Evolutionary conservation across 2,797 vertebrate genomes (phyloP), one percentile per base, ranked within the genome.

Genomic region (Gymnoscopelus braueri): DNA sequence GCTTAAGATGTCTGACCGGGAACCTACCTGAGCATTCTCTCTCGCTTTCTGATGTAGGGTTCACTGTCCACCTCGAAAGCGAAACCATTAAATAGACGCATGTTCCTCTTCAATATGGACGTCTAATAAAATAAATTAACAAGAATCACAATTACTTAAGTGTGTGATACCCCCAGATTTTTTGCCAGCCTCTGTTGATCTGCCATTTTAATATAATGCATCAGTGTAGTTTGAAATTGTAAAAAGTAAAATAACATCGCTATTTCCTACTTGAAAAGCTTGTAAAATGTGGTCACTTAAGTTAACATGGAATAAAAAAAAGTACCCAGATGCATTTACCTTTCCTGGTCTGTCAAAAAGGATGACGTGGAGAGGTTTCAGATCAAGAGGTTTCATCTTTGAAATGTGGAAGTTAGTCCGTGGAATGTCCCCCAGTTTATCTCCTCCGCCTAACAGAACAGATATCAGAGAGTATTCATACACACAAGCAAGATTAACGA

Each of bases 11-110:
- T 50, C 52, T 12, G 3, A 53, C 0, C 2, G 15, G n/a, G 55
- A 56, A 79, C 83, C 52, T 26, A 98, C 94, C 95, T 95, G 64
- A 98, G 84, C 72, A 97, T 94, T 77, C 96, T 96, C 67, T 96
- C 95, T 1, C 84, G 75, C 65, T 98, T 99, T 68, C 96, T 98
- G 80, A 88, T 90, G 83, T 94, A 97, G 5, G 94, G 93, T 11
- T 95, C 92, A 79, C 96, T 98, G 92, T 94, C 94, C 4, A 92
- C 93, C 66, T 95, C 94, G 75, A 98, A 99, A 0, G 94, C 84
- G 73, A 99, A 99, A 1, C 98, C 98, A 35, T 95, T 98, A 64
- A 99, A 99, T 52, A 95, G 95, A 49, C 98, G 95, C 79, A 99
- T 88, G 78, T 97, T 97, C 92, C 96, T 98, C 93, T 97, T 93